A percentile compares a stretch with the other conserved stretches of the same genome.
Conservation (phyloP, 2,113 vertebrate species). For the Ondatra zibethicus region DNA sequence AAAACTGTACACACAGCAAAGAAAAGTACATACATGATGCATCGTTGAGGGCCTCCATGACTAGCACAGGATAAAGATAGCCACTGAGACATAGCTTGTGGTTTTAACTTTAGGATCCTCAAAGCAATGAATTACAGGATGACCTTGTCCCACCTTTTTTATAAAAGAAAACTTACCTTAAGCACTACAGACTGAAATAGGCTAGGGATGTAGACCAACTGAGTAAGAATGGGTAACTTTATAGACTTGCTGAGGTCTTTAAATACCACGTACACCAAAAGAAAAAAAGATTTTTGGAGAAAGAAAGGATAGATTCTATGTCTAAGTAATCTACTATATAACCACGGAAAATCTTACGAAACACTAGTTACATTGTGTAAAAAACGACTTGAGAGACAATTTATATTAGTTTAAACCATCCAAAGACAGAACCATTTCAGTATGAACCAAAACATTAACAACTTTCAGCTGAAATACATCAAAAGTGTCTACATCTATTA, state of each 20-base stretch:
- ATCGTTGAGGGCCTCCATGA: neutral
- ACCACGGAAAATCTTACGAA: neutral
- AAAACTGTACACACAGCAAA: neutral
- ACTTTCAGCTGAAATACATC: neutral
- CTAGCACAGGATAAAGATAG: neutral
- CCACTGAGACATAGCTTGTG: neutral
- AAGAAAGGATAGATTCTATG: neutral
- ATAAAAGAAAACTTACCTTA: neutral
- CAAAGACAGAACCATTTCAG: neutral
- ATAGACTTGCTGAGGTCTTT: neutral
- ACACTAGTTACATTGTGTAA: neutral
- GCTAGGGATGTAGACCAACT: neutral
- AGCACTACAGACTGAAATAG: neutral
- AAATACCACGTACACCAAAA: constrained; percentile 24
- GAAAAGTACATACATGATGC: neutral
- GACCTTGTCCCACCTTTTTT: neutral
- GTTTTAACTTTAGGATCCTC: neutral
- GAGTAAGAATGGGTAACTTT: neutral
- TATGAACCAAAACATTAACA: neutral
- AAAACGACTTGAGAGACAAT: neutral
- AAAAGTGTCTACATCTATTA: neutral
- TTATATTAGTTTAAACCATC: neutral
- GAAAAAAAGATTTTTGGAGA: neutral
- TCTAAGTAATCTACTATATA: neutral
- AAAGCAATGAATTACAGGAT: neutral